Conservation (phyloP, 2,113 vertebrate genomes). For the Hipposideros armiger region DNA sequence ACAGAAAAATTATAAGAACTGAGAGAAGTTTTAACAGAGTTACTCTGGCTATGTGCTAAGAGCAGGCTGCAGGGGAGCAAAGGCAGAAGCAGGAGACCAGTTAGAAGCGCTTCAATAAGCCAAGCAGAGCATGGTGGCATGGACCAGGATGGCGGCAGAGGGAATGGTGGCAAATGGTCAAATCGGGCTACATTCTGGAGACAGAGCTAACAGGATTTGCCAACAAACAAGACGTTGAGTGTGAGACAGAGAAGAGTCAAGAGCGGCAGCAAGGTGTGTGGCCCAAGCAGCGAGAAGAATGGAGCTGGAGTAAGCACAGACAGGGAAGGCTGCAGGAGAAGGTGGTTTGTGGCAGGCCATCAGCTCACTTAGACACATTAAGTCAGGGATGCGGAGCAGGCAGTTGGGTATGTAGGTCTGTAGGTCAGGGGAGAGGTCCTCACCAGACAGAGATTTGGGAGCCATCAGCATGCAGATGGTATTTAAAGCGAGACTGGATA, state of each 20-base stretch:
- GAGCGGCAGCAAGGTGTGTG: background rate
- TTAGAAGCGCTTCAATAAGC: background rate
- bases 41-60: background rate
- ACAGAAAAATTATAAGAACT: background rate
- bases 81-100: background rate
- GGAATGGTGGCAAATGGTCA: background rate
- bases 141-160: background rate
- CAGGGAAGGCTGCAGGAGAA: background rate
- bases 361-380: background rate
- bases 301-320: background rate
- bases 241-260: background rate
- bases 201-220: background rate
- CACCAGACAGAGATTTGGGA: background rate
- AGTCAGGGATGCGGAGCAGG: background rate
- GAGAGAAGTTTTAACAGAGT: background rate
- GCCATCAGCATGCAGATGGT: background rate
- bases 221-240: background rate
- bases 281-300: background rate
- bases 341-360: background rate
- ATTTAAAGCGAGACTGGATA: background rate
- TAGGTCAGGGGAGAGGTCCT: background rate
- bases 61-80: background rate
- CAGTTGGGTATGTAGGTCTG: background rate
- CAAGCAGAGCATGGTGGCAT: background rate
- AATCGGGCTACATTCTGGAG: background rate